Percentiles rank a stretch among this genome's conserved stretches.
phyloP scores from a whole-genome alignment of 2,113 vertebrate genomes.

The Platysteira castanea region DNA sequence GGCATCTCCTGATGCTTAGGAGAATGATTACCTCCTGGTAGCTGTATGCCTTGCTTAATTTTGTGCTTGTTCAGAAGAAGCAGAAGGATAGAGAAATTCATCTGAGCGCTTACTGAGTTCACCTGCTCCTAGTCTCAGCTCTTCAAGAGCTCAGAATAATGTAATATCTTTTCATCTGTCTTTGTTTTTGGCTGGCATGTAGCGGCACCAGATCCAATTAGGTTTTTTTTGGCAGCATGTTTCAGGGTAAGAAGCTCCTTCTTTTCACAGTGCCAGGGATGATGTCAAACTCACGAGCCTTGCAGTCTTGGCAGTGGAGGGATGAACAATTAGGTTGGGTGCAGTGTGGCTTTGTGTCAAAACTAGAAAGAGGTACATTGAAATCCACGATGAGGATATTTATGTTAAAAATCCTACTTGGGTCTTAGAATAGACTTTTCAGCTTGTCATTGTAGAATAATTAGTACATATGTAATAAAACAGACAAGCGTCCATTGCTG shows the following conservation, averaged over 20 bases:
- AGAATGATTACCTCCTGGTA: not conserved
- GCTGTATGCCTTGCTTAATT: not conserved
- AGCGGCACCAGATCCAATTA: accelerated
- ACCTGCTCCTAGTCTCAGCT: not conserved
- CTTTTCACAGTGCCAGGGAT: not conserved
- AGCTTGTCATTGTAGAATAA: not conserved
- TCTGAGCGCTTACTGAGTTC: not conserved
- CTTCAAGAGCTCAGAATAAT: not conserved
- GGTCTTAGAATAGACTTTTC: not conserved
- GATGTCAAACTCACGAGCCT: not conserved
- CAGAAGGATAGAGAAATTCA: not conserved
- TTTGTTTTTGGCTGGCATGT: not conserved
- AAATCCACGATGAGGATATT: not conserved
- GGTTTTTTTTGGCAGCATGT: not conserved
- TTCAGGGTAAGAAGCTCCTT: not conserved
- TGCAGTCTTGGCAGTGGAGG: not conserved
- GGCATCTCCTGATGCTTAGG: not conserved
- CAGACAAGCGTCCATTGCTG: not conserved
- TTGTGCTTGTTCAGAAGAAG: not conserved
- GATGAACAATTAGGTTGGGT: accelerated
- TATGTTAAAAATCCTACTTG: not conserved
- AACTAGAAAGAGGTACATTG: not conserved
- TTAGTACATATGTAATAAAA: not conserved
- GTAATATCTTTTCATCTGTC: not conserved
- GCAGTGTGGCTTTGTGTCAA: not conserved